Percentiles rank a stretch among this genome's conserved stretches.
These are phyloP conservation scores for Zaprionus ghesquierei DNA, from an alignment of 1,140 invertebrate species.

Conservation along the genomic window DNA sequence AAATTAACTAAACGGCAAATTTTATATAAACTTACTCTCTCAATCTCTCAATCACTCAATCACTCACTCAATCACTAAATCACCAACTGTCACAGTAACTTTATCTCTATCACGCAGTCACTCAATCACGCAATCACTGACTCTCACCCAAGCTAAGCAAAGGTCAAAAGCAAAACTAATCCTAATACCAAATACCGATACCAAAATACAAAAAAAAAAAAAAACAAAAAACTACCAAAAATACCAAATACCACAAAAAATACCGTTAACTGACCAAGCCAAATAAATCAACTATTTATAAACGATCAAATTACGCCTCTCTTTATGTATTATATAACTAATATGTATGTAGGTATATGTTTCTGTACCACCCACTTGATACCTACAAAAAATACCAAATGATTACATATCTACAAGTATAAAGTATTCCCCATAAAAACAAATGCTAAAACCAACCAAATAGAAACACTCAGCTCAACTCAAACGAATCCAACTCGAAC, in stretches of 20 bases:
- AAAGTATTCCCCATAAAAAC: constrained; percentile 3
- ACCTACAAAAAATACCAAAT: constrained; percentile 6
- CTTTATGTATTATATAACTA: constrained; percentile 21
- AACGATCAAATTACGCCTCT: constrained; percentile 25
- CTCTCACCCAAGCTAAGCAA: constrained; percentile 35
- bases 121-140: constrained; percentile 42
- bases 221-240: constrained; percentile 11
- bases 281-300: constrained; percentile 38
- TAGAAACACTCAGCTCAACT: constrained; percentile 5
- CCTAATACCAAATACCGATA: constrained; percentile 16
- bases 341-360: constrained; percentile 28
- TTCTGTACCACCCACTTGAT: constrained; percentile 8
- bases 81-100: constrained; percentile 34
- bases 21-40: constrained; percentile 32
- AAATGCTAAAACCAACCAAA: constrained; percentile 17
- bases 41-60: constrained; percentile 20
- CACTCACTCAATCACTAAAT: constrained; percentile 54
- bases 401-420: constrained; percentile 1
- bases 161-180: constrained; percentile 36
- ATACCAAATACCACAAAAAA: constrained; percentile 18
- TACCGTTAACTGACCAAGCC: constrained; percentile 33
- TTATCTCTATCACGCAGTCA: constrained; percentile 31
- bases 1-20: constrained; percentile 30
- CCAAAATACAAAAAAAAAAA: constrained; percentile 10
- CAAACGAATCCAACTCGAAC: background rate